Evolutionary conservation across 2,113 vertebrate species (phyloP), one percentile per base, ranked within the genome.

Genomic region (Ia io): DNA sequence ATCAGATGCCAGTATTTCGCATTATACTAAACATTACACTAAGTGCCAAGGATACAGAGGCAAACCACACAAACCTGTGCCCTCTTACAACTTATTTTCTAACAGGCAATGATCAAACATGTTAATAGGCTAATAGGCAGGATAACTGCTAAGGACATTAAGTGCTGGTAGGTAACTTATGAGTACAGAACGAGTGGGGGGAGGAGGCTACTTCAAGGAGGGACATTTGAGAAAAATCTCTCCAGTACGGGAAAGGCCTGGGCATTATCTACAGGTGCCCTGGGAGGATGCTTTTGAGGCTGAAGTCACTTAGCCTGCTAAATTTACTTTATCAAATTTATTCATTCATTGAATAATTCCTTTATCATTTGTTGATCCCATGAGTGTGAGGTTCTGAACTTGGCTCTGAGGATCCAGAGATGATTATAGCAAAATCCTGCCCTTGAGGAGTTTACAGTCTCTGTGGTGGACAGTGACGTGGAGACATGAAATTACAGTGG

Each of bases 311-410:
- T 22, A 89, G 13, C 53, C 1, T 63, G 32, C 77, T 76, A 76
- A 82, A 23, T 74, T 79, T 86, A 3, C 16, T 95, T 42, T 35
- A 56, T 79, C 44, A 73, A 28, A 44, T 67, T 73, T 69, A 40
- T 40, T 88, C 32, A 91, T 53, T 74, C 61, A 49, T 85, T 78
- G 88, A n/a, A 18, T 79, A 67, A 87, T 70, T 93, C 40, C 37
- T 37, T 49, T 83, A 2, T 11, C 35, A 49, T 71, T 69, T 82
- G 65, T 59, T 83, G 49, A 83, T 17, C 3, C 42, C 35, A 4
- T 69, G 69, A 78, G 11, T 73, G 3, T 74, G 30, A 25, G 49
- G 37, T 49, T 90, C 40, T 88, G 53, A 67, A 77, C 63, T 22
- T 91, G 82, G 7, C 59, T 83, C 42, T 5, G 30, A 82, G 53